phyloP scores from a whole-genome alignment of 2,797 vertebrate species.

The Neoniphon sammara region DNA sequence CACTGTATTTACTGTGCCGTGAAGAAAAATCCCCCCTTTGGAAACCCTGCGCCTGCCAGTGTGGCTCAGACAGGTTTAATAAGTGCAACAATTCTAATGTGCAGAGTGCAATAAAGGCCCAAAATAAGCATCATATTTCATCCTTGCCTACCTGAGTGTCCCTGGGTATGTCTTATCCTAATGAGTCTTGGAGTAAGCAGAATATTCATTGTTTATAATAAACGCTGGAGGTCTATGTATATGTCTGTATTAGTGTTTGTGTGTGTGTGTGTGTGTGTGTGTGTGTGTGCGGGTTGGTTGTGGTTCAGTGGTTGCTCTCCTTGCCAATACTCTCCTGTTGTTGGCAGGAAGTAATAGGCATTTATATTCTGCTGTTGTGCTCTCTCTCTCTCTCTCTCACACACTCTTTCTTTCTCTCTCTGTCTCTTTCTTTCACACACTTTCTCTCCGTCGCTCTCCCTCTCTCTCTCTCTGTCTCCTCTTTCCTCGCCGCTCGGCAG shows the following conservation, averaged over 20 bases:
- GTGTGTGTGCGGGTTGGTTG: not conserved
- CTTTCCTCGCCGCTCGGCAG: slow-evolving; percentile 9
- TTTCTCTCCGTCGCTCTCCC: not conserved
- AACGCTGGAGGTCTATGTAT: slow-evolving; percentile 14
- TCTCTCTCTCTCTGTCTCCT: not conserved
- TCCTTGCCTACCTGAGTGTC: slow-evolving; percentile 45
- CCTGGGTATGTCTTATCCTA: slow-evolving; percentile 51
- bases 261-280: not conserved
- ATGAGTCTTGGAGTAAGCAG: slow-evolving; percentile 52
- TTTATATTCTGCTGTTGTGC: slow-evolving; percentile 11
- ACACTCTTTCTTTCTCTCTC: not conserved
- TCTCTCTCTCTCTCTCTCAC: not conserved
- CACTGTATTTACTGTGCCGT: slow-evolving; percentile 13
- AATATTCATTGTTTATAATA: slow-evolving; percentile 27
- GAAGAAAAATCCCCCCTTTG: slow-evolving; percentile 21
- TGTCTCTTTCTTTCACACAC: slow-evolving; percentile 1
- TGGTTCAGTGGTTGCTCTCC: not conserved
- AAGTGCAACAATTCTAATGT: slow-evolving; percentile 43
- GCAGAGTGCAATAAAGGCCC: slow-evolving; percentile 36
- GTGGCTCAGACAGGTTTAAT: slow-evolving; percentile 41
- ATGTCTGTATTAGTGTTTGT: slow-evolving; percentile 13
- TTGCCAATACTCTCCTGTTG: not conserved
- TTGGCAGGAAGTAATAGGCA: not conserved
- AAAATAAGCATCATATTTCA: slow-evolving; percentile 64
- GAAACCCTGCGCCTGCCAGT: slow-evolving; percentile 7